Base-by-base conservation (phyloP, 2,113 vertebrate species). In the Rhinoderma darwinii region DNA sequence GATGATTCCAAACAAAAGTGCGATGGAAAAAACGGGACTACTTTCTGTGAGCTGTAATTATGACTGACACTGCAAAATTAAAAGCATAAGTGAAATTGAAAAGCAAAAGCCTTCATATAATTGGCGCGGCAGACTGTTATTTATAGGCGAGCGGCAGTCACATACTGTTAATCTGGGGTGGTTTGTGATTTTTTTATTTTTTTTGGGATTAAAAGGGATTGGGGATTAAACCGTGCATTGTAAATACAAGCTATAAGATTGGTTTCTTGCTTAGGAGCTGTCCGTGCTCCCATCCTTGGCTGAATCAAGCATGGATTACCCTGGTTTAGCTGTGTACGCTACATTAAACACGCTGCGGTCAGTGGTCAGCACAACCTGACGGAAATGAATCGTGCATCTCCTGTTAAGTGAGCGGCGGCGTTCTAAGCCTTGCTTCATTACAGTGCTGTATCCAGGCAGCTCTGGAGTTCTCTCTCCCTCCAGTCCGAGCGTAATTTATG, bases 271-370 rank as follows among this genome's bases (percentile, higher is more conserved):
- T 88, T 47, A 63, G 85, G 84, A 84, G 86, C 75, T 84, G 84
- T 68, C 44, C 59, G 66, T 83, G 87, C 25, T n/a, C n/a, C 20
- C 27, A 39, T 59, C 80, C 51, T 20, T 27, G 70, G 32, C 82
- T 86, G 32, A 87, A 82, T 89, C 72, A 88, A 88, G 68, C 39
- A 61, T 72, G 77, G 88, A 88, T 90, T 90, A 89, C 89, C 63
- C 77, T 89, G 88, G 77, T 88, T 90, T 89, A 86, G 20, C 35
- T 37, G 32, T 14, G 12, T 59, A 63, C 9, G 66, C 68, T 63
- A 50, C 77, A 82, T 76, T 79, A 81, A 50, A 20, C 63, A 15
- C 37, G 68, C 39, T 47, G 59, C 63, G 51, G 39, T 88, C 30
- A 43, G 50, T 83, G 63, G 86, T 66, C 59, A 63, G 56, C 68